Base-by-base conservation (phyloP, 2,113 vertebrate genomes). In the Passer domesticus region DNA sequence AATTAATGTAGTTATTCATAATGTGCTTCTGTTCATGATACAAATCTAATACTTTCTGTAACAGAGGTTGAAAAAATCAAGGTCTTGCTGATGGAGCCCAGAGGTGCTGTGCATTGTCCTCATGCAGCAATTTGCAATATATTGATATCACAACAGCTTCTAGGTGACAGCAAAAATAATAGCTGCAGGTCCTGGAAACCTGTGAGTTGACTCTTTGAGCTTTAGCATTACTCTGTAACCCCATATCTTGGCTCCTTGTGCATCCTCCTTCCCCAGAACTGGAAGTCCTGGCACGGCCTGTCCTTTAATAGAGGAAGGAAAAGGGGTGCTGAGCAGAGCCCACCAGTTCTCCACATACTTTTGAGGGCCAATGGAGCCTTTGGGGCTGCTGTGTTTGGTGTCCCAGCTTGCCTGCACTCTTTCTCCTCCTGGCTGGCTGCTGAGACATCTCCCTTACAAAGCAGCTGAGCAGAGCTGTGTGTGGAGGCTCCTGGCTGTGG, bases 1-100 rank as follows among this genome's bases (percentile, higher is more conserved):
- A 95, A 91, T 92, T 89, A 80, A 74, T 80, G 76, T 67, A 80
- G 60, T 78, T 90, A 81, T 83, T 93, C 41, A 44, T 70, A 73
- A 84, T 35, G 25, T 56, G 60, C 39, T 27, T 92, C 68, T 75
- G 52, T 78, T 92, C 73, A 9, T 15, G 27, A 56, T 86, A 87
- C 56, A 79, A 86, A 93, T 75, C 44, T 90, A 75, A 41, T 86
- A 47, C 49, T 90, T 81, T 75, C 62, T 81, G 53, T 93, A 81
- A 84, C 30, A 12, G 4, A 63, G 22, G 35, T 5, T 88, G 64
- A 27, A 88, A 85, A 90, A 95, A 83, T 63, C 76, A 78, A 86
- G 83, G 41, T 90, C 64, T 88, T 78, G 44, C 52, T 80, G 56
- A 25, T 83, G 0, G 0, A 93, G 68, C 43, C n/a, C 69, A 41